Conservation (phyloP, 64 coral and sea anemone species). For the Actinia equina region DNA sequence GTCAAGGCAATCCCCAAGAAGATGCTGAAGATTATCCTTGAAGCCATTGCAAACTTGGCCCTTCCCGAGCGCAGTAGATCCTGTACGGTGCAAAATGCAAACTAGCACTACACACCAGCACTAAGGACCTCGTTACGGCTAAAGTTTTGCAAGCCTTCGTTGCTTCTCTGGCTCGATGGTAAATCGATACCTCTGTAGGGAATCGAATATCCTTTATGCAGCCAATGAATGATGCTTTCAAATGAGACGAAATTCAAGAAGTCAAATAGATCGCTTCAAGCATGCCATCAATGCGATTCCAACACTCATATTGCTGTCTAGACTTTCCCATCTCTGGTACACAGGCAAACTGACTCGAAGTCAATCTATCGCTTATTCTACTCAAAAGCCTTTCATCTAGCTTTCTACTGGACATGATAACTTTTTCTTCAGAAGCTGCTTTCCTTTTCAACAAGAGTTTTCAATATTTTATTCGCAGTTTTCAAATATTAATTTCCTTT, state of each 20-base stretch:
- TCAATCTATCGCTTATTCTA: neutral
- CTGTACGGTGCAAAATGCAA: constrained; percentile 44
- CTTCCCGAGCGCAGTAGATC: constrained; percentile 1
- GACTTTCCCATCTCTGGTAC: neutral
- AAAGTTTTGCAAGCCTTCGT: constrained; percentile 19
- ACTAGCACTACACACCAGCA: constrained; percentile 31
- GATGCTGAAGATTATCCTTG: neutral
- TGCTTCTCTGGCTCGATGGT: constrained; percentile 25
- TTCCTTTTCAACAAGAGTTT: neutral
- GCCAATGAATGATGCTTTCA: constrained; percentile 45
- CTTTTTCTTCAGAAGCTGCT: neutral
- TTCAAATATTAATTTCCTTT: neutral
- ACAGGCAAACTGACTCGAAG: neutral
- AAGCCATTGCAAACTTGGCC: constrained; percentile 19
- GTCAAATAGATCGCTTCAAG: neutral
- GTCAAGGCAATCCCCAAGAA: constrained; percentile 1
- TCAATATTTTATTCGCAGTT: no score
- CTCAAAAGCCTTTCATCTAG: neutral
- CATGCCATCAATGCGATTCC: constrained; percentile 9
- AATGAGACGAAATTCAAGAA: constrained; percentile 20
- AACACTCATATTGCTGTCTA: constrained; percentile 1
- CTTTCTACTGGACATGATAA: no score
- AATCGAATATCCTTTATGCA: constrained; percentile 20
- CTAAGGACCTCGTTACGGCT: constrained; percentile 18
- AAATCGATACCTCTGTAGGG: constrained; percentile 5